Conservation (phyloP, 2,888 invertebrate genomes). For the Cotesia congregata region DNA sequence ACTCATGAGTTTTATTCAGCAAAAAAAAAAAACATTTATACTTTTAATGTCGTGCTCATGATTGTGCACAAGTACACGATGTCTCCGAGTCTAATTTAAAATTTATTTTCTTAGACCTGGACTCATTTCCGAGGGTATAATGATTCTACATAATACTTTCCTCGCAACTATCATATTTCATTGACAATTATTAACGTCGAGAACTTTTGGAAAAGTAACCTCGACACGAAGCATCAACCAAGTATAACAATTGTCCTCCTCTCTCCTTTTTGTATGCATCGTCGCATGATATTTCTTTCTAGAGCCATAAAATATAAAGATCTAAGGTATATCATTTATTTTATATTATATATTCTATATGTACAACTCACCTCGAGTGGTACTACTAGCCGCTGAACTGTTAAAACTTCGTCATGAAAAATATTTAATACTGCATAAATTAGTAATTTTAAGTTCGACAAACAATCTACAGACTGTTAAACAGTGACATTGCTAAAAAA, state of each 20-base stretch:
- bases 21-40: neutral
- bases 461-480: constrained; percentile 8
- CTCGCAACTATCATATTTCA: constrained; percentile 49
- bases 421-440: constrained; percentile 48
- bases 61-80: constrained; percentile 26
- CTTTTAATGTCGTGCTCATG: constrained; percentile 16
- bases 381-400: constrained; percentile 65
- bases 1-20: constrained; percentile 8
- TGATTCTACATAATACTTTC: constrained; percentile 31
- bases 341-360: constrained; percentile 64
- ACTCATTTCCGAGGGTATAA: constrained; percentile 38
- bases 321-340: constrained; percentile 56
- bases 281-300: constrained; percentile 57
- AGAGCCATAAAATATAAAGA: constrained; percentile 26
- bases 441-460: constrained; percentile 22
- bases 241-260: constrained; percentile 28
- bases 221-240: constrained; percentile 47
- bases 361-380: constrained; percentile 62
- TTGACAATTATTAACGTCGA: constrained; percentile 52
- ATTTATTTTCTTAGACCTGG: constrained; percentile 22
- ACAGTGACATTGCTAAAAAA: constrained; percentile 3
- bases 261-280: constrained; percentile 18
- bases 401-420: constrained; percentile 52
- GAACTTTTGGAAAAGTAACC: constrained; percentile 50
- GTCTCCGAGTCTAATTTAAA: constrained; percentile 28